These are phyloP conservation scores for Amphimallon solstitiale DNA, from an alignment of 2,888 invertebrate genomes.

Conservation along the genomic window DNA sequence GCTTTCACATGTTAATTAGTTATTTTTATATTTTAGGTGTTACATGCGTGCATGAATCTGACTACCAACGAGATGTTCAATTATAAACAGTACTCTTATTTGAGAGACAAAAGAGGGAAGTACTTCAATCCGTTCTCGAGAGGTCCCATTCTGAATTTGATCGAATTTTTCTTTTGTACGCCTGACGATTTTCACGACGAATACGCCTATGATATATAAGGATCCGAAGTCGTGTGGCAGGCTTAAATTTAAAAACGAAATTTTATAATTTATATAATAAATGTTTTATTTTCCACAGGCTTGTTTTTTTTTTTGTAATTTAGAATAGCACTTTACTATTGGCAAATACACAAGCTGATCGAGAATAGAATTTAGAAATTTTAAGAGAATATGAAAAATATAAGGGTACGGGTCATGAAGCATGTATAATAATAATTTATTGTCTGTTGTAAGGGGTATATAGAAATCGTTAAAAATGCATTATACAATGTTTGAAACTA, in stretches of 20 bases:
- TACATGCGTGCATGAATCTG: conserved; percentile 92
- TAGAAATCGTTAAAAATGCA: too few relatives aligned
- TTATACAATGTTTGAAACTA: too few relatives aligned
- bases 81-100: conserved; percentile 89
- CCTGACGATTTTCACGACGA: conserved; percentile 83
- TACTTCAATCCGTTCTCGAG: conserved; percentile 94
- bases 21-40: conserved; percentile 69
- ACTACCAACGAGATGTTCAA: conserved; percentile 97
- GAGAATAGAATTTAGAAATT: too few relatives aligned
- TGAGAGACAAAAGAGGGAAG: conserved; percentile 87
- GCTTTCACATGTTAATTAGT: neutral
- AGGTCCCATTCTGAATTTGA: conserved; percentile 84
- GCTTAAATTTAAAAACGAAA: conserved; percentile 8
- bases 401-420: too few relatives aligned
- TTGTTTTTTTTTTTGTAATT: too few relatives aligned
- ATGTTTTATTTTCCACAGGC: conserved; percentile 16
- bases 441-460: too few relatives aligned
- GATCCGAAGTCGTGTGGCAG: conserved; percentile 44
- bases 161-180: conserved; percentile 90
- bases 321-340: too few relatives aligned
- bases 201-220: conserved; percentile 59
- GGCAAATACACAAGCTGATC: too few relatives aligned
- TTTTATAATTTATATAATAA: conserved; percentile 29
- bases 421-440: too few relatives aligned
- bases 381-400: too few relatives aligned